These are phyloP conservation scores for Oscheius sp. DNA, from an alignment of 2,888 invertebrate genomes.

Conservation along the genomic window DNA sequence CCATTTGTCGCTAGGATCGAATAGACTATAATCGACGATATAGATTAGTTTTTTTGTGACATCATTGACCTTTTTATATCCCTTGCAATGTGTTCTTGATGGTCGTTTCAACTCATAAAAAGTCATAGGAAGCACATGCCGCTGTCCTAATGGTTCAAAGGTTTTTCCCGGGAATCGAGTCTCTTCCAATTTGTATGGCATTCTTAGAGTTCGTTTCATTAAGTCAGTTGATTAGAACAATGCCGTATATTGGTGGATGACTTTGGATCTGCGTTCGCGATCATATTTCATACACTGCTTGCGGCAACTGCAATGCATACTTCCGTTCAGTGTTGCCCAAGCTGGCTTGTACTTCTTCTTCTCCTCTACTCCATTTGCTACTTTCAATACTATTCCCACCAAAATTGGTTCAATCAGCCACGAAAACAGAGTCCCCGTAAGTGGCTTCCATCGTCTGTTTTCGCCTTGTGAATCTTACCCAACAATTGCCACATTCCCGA, in stretches of 20 bases:
- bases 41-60: background rate
- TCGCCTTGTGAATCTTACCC: background rate
- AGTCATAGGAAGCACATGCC: constrained; percentile 25
- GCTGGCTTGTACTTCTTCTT: constrained; percentile 6
- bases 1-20: constrained; percentile 11
- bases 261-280: constrained; percentile 31
- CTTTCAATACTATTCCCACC: constrained; percentile 8
- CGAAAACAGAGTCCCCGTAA: background rate
- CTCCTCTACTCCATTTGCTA: background rate
- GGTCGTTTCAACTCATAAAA: constrained; percentile 8
- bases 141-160: constrained; percentile 1
- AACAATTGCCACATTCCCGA: constrained; percentile 23
- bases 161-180: background rate
- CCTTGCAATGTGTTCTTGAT: constrained; percentile 19
- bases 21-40: constrained; percentile 18
- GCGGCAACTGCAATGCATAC: constrained; percentile 28
- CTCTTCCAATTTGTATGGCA: constrained; percentile 28
- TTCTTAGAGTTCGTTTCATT: constrained; percentile 19
- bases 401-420: constrained; percentile 12
- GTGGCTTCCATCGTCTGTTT: background rate
- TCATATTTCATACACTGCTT: constrained; percentile 28
- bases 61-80: constrained; percentile 23
- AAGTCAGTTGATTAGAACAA: background rate
- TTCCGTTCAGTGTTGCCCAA: constrained; percentile 27
- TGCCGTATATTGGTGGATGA: background rate